These are phyloP conservation scores for Cyrtodaria siliqua DNA, from an alignment of 2,888 invertebrate species.

Conservation along the genomic window DNA sequence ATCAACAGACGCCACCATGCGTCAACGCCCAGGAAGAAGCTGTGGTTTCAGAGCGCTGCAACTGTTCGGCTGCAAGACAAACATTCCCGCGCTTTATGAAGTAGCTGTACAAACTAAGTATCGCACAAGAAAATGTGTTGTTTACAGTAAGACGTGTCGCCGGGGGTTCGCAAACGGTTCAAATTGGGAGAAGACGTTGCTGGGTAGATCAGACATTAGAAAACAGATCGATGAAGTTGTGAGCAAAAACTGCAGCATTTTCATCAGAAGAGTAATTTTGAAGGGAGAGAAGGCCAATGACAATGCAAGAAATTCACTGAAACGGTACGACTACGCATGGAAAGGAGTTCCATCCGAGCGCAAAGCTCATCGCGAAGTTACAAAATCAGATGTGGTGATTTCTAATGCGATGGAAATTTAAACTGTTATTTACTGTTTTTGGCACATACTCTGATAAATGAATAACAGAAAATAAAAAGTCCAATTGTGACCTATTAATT, in stretches of 20 bases:
- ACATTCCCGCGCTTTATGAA: conserved; percentile 68
- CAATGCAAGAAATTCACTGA: conserved; percentile 32
- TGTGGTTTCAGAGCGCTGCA: conserved; percentile 52
- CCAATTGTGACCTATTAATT: no score
- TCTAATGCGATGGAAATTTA: no score
- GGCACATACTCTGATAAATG: no score
- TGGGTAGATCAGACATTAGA: conserved; percentile 48
- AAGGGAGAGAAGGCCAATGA: conserved; percentile 34
- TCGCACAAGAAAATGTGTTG: conserved; percentile 59
- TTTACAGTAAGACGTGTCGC: conserved; percentile 57
- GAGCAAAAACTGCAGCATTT: conserved; percentile 54
- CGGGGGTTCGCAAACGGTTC: conserved; percentile 41
- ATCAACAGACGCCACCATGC: conserved; percentile 12
- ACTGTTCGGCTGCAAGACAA: conserved; percentile 61
- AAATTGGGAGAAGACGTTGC: conserved; percentile 64
- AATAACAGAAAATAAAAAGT: no score
- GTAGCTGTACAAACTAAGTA: conserved; percentile 58
- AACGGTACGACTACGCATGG: conserved; percentile 68
- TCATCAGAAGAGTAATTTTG: conserved; percentile 52
- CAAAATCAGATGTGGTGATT: no score
- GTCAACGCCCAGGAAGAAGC: conserved; percentile 45
- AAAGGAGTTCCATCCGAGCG: conserved; percentile 6
- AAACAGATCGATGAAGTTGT: conserved; percentile 63
- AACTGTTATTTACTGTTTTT: no score
- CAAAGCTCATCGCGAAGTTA: no score